Evolutionary conservation across 2,113 vertebrate genomes (phyloP), one percentile per base, ranked within the genome.

Genomic region (Hiodon tergisus): DNA sequence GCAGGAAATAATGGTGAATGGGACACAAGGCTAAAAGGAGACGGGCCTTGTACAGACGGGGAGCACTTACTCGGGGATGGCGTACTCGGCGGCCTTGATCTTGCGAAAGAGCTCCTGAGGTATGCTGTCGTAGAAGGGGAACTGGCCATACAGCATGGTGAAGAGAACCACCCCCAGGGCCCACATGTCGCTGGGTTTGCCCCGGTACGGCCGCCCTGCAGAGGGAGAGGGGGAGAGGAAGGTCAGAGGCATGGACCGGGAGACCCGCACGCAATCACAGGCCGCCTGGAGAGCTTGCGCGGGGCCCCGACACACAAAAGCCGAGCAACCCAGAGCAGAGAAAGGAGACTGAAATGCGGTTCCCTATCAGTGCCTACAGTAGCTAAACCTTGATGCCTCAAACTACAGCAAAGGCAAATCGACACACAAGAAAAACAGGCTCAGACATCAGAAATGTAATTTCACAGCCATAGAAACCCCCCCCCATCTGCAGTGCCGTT

Each of bases 161-260:
- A 99, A 99, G 46, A 99, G 93, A 75, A 99, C 98, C 66, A 99
- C 98, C 0, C 98, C 98, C 68, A 99, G 82, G 0, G 98, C 98
- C 98, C 98, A 99, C 97, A 99, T 98, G 90, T 99, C 98, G 0
- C 98, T 99, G 76, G 97, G 98, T 81, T 99, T 99, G 17, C 97
- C 98, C 0, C 95, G 92, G 81, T 99, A 99, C 0, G 97, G 98
- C 72, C 98, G 95, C 66, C 98, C 98, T 99, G 88, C 0, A 6
- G 71, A 69, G 72, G 13, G 62, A 16, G 60, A 13, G 50, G 3
- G 5, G 79, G 76, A 78, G 48, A 4, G 52, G 77, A 77, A 58
- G 31, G 31, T 31, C 31, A 31, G 31, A 31, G 31, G 31, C 31
- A 31, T 2, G 31, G 31, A 31, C 31, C 31, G 2, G 31, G 31